Base-by-base conservation (phyloP, 2,113 vertebrate species). In the Sporophila hypoxantha region DNA sequence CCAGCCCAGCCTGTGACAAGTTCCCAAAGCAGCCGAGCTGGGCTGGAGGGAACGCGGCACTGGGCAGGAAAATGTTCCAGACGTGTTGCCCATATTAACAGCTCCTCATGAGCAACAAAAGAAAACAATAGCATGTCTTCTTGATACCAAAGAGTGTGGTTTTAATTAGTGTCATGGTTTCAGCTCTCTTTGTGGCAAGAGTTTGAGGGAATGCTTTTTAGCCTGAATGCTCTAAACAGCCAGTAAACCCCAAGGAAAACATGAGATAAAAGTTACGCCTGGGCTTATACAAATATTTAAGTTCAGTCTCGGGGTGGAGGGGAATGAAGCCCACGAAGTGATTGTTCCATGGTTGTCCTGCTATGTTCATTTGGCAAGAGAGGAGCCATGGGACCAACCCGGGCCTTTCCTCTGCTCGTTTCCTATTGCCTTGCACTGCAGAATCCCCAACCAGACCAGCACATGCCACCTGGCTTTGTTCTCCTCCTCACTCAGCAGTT, bases 81-180 rank as follows among this genome's bases (percentile, higher is more conserved):
- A 91, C 1, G 16, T 60, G 8, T 82, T 93, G 93, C 94, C 95
- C 79, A 30, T 77, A 87, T 95, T 94, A 83, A 64, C 88, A 93
- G 90, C 94, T 89, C 85, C 93, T 93, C 85, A 34, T 30, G 55
- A 87, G 76, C 52, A 49, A 88, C 86, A 81, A 27, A 91, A 37
- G 86, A 93, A 91, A 93, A 89, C 92, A 95, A 91, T 74, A 86
- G 86, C 81, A 47, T 69, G 57, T 91, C 93, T 78, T 93, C 64
- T 76, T 79, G 90, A 92, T 86, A 95, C 85, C 73, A 66, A 83
- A 78, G 91, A 94, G 90, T 94, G 87, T 95, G 97, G 89, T 96
- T 97, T 96, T 94, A 91, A 97, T 97, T 96, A 97, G 95, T 88
- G 94, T 95, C 85, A 88, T 82, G 74, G 95, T 95, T 94, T 91